phyloP scores from a whole-genome alignment of 2,113 vertebrate species.

The Chaenocephalus aceratus region DNA sequence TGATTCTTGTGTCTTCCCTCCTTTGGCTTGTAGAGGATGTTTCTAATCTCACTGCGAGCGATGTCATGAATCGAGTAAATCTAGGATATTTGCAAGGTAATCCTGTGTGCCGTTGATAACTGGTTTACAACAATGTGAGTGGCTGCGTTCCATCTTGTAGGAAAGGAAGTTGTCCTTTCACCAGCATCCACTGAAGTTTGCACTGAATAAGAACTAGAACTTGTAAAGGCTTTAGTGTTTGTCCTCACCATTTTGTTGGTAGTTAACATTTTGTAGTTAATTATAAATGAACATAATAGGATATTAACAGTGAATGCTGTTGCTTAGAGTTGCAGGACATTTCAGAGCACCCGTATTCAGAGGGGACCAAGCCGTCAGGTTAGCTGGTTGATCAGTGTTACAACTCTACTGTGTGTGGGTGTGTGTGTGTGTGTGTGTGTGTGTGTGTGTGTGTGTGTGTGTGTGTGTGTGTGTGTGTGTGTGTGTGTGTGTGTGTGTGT shows the following conservation, averaged over 20 bases:
- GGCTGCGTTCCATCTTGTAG: constrained; percentile 45
- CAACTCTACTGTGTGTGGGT: constrained; percentile 54
- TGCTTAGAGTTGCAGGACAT: constrained; percentile 84
- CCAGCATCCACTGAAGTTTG: constrained; percentile 60
- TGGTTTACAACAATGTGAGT: constrained; percentile 55
- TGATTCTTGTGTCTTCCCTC: constrained; percentile 84
- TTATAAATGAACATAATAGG: constrained; percentile 30
- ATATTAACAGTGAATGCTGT: constrained; percentile 74
- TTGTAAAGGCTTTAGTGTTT: neutral
- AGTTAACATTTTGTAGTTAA: neutral
- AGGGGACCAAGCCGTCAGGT: constrained; percentile 79
- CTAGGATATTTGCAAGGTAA: constrained; percentile 99
- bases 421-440: constrained; percentile 29
- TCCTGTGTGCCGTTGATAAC: constrained; percentile 56
- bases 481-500: constrained; percentile 37
- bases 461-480: constrained; percentile 38
- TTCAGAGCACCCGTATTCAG: constrained; percentile 77
- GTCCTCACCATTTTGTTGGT: neutral
- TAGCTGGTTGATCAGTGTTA: constrained; percentile 72
- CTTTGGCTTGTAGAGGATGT: constrained; percentile 96
- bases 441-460: constrained; percentile 37
- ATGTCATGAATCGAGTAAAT: constrained; percentile 99
- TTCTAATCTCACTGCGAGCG: constrained; percentile 99
- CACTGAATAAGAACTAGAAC: constrained; percentile 12
- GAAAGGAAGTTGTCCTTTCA: constrained; percentile 68